Evolutionary conservation across 2,113 vertebrate genomes (phyloP).

Genomic region (Sialia sialis): DNA sequence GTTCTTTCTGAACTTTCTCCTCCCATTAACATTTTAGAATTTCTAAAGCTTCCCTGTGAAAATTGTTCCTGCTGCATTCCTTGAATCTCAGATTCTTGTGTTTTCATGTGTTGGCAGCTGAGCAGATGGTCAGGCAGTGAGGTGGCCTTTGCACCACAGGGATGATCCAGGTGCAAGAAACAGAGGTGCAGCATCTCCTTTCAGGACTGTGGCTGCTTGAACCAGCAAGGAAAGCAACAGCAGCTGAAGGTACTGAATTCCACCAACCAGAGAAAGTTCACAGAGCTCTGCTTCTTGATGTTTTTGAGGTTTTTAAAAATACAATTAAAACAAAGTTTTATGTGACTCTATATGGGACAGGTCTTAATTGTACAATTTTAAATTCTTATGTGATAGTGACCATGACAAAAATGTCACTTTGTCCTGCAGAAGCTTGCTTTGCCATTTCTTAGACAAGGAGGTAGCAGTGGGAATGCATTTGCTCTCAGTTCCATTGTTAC

Average conservation of each 20-base stretch:
- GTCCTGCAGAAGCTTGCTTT: not conserved
- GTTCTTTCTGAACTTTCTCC: not conserved
- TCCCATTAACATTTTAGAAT: not conserved
- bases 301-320: not conserved
- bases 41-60: not conserved
- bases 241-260: not conserved
- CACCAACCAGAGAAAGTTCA: not conserved
- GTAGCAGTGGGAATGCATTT: not conserved
- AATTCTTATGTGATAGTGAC: not conserved
- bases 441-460: not conserved
- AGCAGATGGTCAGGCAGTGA: not conserved
- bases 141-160: rapidly evolving
- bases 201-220: not conserved
- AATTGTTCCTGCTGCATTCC: not conserved
- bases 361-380: not conserved
- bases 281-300: not conserved
- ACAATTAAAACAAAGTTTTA: not conserved
- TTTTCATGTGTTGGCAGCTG: not conserved
- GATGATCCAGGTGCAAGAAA: not conserved
- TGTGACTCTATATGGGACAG: not conserved
- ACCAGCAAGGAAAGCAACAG: rapidly evolving
- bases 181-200: not conserved
- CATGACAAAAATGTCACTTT: not conserved
- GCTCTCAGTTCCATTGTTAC: not conserved
- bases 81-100: not conserved